These are phyloP conservation scores for Pachydiplax longipennis DNA, from an alignment of 2,888 invertebrate species.

Conservation along the genomic window DNA sequence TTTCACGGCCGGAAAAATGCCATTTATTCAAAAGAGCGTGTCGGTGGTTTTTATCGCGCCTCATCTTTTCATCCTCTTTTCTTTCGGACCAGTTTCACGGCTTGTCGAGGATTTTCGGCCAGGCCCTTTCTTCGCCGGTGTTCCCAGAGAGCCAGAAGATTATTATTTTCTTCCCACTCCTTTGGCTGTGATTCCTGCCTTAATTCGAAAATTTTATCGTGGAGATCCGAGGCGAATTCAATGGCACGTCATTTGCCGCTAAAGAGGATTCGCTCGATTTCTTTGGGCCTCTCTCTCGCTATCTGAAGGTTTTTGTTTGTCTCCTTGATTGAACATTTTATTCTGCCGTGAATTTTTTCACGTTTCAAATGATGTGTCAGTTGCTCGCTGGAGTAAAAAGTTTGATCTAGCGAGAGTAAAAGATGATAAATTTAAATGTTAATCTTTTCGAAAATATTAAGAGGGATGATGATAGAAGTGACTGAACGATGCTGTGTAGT, in stretches of 20 bases:
- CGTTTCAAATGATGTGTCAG: no score
- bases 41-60: not conserved
- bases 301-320: no score
- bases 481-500: no score
- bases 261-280: not conserved
- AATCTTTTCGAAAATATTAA: no score
- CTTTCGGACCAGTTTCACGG: not conserved
- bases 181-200: not conserved
- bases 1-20: conserved; percentile 5
- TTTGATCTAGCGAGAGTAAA: no score
- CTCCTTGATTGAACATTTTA: no score
- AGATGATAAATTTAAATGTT: no score
- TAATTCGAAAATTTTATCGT: not conserved
- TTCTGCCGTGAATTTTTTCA: no score
- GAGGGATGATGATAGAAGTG: no score
- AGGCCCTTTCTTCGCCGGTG: not conserved
- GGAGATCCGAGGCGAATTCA: not conserved
- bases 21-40: not conserved
- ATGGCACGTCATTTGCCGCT: not conserved
- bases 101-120: not conserved
- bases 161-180: not conserved
- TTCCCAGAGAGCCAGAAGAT: not conserved
- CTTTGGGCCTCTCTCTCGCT: not conserved
- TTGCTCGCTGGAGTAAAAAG: no score
- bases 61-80: not conserved